These are phyloP conservation scores for Branchipolynoe longqiensis DNA, from an alignment of 2,888 invertebrate genomes.

Conservation along the genomic window DNA sequence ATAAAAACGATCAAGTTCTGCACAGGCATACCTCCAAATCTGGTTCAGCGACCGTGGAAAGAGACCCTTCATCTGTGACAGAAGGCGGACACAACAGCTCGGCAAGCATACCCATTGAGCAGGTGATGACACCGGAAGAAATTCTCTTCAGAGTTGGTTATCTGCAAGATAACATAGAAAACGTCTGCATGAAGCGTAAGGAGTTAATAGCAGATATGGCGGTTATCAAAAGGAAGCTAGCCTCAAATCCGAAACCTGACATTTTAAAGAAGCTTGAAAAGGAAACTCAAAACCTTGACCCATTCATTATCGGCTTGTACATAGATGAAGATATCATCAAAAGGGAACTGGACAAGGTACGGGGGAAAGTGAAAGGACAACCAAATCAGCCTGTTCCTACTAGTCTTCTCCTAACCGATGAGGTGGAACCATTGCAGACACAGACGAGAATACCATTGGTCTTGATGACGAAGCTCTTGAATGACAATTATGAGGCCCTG, in stretches of 20 bases:
- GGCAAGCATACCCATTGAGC: not conserved
- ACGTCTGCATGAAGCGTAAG: conserved; percentile 16
- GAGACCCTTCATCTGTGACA: not conserved
- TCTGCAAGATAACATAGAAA: not conserved
- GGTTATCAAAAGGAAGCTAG: not conserved
- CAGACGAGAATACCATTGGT: not conserved
- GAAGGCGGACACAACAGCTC: not conserved
- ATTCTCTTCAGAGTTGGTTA: not conserved
- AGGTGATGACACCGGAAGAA: not conserved
- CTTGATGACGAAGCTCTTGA: not conserved
- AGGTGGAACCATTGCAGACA: not conserved
- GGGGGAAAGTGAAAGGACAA: not conserved
- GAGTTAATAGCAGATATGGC: not conserved
- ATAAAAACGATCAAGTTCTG: conserved; percentile 23
- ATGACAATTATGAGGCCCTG: not conserved
- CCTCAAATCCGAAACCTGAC: not conserved
- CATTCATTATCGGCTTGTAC: conserved; percentile 18
- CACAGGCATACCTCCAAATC: not conserved
- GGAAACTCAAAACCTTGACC: not conserved
- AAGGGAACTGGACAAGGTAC: conserved; percentile 13
- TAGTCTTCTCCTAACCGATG: not conserved
- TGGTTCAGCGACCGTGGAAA: not conserved
- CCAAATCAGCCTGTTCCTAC: not conserved
- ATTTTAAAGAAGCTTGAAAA: not conserved
- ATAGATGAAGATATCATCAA: conserved; percentile 32